Base-by-base conservation (phyloP, 53 echinoderm and acorn worm genomes). In the Stichopus horrens region DNA sequence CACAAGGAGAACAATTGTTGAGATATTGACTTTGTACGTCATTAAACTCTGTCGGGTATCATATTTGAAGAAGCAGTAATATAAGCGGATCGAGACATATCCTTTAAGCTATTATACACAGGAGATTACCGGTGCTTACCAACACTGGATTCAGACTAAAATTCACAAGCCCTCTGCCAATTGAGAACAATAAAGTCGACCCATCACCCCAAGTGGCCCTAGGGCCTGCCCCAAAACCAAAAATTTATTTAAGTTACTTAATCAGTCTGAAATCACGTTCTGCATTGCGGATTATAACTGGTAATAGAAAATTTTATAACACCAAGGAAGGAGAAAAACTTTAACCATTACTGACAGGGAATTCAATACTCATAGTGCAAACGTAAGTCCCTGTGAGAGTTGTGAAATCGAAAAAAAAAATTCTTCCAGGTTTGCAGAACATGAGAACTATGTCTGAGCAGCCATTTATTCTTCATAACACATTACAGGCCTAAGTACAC, bases 241-340 rank as follows among this genome's bases (percentile, higher is more conserved):
- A 81, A 81, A n/a, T 21, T 81, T 81, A 81, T 81, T 81, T 81
- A 81, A 81, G 57, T 81, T 81, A 81, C 21, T 57, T 57, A 55
- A 81, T 81, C 81, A 81, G 81, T 56, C 22, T 81, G 56, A 81
- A 81, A 81, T 81, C 81, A 81, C 81, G 81, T 81, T 57, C 81
- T 7, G n/a, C 57, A 20, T 81, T 81, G 81, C 8, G 11, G 58
- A 56, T 58, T 58, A 22, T 81, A 21, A 81, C 56, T 13, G 18
- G 7, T 7, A n/a, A 13, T 7, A n/a, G 18, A 57, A 81, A 21
- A 8, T 51, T 52, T 77, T 53, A 9, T 37, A 13, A 52, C 23
- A 59, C 8, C 51, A 53, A 21, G 57, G 22, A 23, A 57, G 23
- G 16, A 58, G 79, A 14, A 51, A 54, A 79, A 56, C 20, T n/a